phyloP scores from a whole-genome alignment of 2,113 vertebrate species.

The Antennarius striatus region DNA sequence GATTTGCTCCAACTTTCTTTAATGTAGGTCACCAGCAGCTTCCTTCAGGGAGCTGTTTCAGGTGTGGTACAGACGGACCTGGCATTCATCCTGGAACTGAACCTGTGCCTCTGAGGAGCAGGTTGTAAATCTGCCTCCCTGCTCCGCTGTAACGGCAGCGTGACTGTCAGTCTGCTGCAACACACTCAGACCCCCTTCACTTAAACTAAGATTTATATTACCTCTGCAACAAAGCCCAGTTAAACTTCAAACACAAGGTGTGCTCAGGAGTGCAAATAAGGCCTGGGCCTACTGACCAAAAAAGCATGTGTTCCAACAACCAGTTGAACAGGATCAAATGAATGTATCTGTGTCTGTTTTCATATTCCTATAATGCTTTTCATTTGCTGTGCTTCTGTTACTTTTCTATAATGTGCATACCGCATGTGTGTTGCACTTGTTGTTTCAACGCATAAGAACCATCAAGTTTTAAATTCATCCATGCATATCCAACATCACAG shows the following conservation, averaged over 20 bases:
- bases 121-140: constrained; percentile 55
- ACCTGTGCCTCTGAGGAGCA: constrained; percentile 33
- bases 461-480: constrained; percentile 27
- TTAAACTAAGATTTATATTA: constrained; percentile 63
- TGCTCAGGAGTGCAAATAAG: constrained; percentile 47
- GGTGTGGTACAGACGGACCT: constrained; percentile 37
- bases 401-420: constrained; percentile 17
- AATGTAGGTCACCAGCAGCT: constrained; percentile 31
- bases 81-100: constrained; percentile 14
- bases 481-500: constrained; percentile 5
- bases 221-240: constrained; percentile 63
- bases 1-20: constrained; percentile 50
- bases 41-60: constrained; percentile 46
- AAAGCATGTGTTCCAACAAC: constrained; percentile 69
- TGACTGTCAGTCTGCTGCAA: constrained; percentile 63
- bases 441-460: constrained; percentile 2
- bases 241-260: constrained; percentile 60
- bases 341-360: constrained; percentile 37
- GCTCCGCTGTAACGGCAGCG: constrained; percentile 30
- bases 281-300: constrained; percentile 42
- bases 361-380: background rate
- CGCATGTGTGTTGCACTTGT: background rate
- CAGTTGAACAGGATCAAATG: constrained; percentile 47
- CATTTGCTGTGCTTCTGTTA: constrained; percentile 29
- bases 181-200: constrained; percentile 56